Percentiles rank a stretch among this genome's conserved stretches.
Evolutionary conservation across 2,113 vertebrate genomes (phyloP).

Genomic region (Trichechus manatus): DNA sequence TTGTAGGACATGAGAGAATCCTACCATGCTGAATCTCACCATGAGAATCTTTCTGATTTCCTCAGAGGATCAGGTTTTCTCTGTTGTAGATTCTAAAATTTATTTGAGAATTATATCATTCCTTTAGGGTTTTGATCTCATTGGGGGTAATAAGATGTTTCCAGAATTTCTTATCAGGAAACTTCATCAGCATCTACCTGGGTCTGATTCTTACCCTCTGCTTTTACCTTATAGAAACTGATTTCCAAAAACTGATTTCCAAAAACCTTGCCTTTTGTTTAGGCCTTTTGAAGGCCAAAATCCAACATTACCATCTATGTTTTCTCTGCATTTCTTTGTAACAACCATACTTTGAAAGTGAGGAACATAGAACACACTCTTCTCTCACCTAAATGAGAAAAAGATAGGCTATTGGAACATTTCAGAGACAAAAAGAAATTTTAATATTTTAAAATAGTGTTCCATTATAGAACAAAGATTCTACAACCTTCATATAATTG

Average conservation of each 20-base stretch:
- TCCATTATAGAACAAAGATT: background rate
- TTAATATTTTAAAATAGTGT: constrained; percentile 1
- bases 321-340: background rate
- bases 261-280: background rate
- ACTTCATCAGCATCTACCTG: background rate
- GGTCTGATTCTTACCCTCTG: background rate
- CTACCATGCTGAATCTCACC: too few relatives aligned
- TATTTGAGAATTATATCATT: constrained; percentile 43
- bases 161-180: background rate
- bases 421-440: background rate
- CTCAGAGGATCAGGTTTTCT: background rate
- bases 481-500: background rate
- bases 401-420: background rate
- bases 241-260: constrained; percentile 40
- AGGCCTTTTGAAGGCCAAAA: background rate
- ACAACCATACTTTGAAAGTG: background rate
- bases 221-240: constrained; percentile 18
- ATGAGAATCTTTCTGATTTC: background rate
- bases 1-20: background rate
- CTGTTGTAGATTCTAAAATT: constrained; percentile 23
- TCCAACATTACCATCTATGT: background rate
- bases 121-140: constrained; percentile 35
- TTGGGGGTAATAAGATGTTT: constrained; percentile 32
- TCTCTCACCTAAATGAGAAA: background rate
- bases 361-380: background rate